Evolutionary conservation across 2,113 vertebrate genomes (phyloP).

Genomic region (Mesocricetus auratus): DNA sequence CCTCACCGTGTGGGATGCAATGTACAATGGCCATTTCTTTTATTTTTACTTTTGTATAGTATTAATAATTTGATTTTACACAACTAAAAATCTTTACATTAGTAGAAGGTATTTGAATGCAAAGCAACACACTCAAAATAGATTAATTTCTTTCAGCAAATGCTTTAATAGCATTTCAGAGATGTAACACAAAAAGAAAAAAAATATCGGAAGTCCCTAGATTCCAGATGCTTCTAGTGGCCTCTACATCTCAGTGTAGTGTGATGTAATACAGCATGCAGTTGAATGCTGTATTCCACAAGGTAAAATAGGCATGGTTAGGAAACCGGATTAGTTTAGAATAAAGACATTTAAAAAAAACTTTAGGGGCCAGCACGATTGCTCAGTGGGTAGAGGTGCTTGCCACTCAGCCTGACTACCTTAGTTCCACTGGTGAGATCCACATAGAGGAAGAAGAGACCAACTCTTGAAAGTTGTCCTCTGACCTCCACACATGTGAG

Average conservation of each 20-base stretch:
- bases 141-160: slow-evolving; percentile 20
- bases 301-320: background rate
- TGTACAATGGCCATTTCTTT: background rate
- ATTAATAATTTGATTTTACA: slow-evolving; percentile 50
- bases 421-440: background rate
- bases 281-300: background rate
- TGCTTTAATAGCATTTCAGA: background rate
- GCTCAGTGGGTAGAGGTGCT: background rate
- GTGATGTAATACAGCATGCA: background rate
- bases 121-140: background rate
- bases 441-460: background rate
- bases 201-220: background rate
- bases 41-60: slow-evolving; percentile 16
- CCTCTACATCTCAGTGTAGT: background rate
- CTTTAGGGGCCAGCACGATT: background rate
- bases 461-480: background rate
- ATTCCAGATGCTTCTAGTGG: background rate
- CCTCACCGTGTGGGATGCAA: background rate
- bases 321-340: background rate
- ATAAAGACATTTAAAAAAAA: background rate
- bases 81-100: background rate
- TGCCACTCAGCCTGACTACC: background rate
- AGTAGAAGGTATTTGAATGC: background rate
- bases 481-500: background rate
- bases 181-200: background rate